phyloP scores from a whole-genome alignment of 2,797 vertebrate species.

The Myiotriccus ornatus region DNA sequence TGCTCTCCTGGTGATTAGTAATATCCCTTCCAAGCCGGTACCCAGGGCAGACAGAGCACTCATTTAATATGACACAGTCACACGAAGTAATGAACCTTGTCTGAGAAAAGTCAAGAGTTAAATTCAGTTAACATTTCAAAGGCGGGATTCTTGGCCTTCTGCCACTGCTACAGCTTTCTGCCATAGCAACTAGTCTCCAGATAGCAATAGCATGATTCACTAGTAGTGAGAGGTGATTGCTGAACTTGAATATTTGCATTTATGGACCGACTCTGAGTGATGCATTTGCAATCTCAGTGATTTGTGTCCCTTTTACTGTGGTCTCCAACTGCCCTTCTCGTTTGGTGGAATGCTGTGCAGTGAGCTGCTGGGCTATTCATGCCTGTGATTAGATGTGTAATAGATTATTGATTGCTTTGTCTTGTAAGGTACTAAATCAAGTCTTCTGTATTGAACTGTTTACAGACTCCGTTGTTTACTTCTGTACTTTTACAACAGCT shows the following conservation, averaged over 20 bases:
- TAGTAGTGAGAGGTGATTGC: not conserved
- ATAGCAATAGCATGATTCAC: conserved; percentile 1
- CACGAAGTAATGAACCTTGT: conserved; percentile 15
- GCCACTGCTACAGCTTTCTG: conserved; percentile 23
- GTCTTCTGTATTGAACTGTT: conserved; percentile 39
- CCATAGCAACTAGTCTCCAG: conserved; percentile 52
- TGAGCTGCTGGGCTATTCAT: not conserved
- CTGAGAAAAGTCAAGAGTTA: conserved; percentile 49
- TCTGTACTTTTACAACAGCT: not conserved
- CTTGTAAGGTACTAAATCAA: conserved; percentile 28
- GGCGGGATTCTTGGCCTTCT: conserved; percentile 23
- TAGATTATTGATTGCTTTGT: conserved; percentile 53
- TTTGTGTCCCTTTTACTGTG: not conserved
- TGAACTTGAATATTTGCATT: conserved; percentile 43
- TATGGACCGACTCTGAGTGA: not conserved
- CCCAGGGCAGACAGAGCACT: not conserved
- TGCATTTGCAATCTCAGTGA: not conserved
- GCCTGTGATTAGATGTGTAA: conserved; percentile 29
- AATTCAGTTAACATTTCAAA: conserved; percentile 45
- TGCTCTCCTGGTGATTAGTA: not conserved
- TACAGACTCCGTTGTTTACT: conserved; percentile 2
- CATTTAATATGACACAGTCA: conserved; percentile 7
- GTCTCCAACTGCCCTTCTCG: not conserved
- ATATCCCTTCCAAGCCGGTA: not conserved
- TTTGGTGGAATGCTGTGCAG: not conserved